Percentiles rank a stretch among this genome's conserved stretches.
Evolutionary conservation across 2,113 vertebrate genomes (phyloP).

Genomic region (Heteronetta atricapilla): DNA sequence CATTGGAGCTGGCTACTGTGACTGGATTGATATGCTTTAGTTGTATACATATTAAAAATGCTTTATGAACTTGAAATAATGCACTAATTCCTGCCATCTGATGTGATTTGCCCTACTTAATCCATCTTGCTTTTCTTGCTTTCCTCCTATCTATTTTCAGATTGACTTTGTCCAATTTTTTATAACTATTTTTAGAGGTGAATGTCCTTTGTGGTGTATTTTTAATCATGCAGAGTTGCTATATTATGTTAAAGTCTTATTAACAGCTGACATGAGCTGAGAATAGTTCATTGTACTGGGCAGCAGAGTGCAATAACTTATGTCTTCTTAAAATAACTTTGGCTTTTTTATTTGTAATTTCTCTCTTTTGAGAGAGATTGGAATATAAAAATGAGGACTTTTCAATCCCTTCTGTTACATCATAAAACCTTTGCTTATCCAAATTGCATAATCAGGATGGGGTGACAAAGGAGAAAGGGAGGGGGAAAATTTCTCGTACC

Average conservation of each 20-base stretch:
- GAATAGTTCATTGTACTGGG: slow-evolving; percentile 46
- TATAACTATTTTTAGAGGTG: slow-evolving; percentile 38
- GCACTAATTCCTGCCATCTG: not conserved
- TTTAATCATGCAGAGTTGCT: slow-evolving; percentile 58
- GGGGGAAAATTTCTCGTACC: not conserved
- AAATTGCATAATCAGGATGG: not conserved
- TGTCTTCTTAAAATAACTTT: slow-evolving; percentile 51
- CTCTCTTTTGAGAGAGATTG: not conserved
- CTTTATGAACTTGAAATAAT: slow-evolving; percentile 39
- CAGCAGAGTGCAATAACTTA: slow-evolving; percentile 50
- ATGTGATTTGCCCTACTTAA: slow-evolving; percentile 12
- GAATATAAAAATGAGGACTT: not conserved
- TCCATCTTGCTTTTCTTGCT: slow-evolving; percentile 12
- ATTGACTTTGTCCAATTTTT: slow-evolving; percentile 33
- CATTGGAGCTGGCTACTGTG: not conserved
- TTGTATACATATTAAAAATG: slow-evolving; percentile 10
- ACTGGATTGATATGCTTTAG: not conserved
- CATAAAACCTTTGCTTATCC: slow-evolving; percentile 15
- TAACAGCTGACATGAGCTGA: slow-evolving; percentile 47
- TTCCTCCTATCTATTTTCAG: slow-evolving; percentile 28
- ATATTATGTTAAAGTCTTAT: slow-evolving; percentile 57
- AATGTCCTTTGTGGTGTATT: slow-evolving; percentile 51
- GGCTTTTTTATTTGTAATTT: slow-evolving; percentile 30
- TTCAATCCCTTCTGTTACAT: not conserved
- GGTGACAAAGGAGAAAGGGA: not conserved